Evolutionary conservation across 2,797 vertebrate genomes (phyloP).

Genomic region (Australoheros facetus): DNA sequence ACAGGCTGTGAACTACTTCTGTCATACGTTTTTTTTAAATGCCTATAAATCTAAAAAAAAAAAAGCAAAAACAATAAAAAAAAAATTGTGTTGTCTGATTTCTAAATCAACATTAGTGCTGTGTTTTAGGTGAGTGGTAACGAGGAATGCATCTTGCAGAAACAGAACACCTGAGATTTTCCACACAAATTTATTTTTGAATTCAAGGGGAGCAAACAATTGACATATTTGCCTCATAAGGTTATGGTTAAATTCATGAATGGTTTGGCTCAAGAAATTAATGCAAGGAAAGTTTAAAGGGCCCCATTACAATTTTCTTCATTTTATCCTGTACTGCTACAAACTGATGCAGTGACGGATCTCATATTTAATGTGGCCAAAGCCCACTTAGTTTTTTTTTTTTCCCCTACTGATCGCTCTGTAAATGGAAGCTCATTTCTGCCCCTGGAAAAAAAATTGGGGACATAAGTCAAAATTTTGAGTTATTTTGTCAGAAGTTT

Average conservation of each 20-base stretch:
- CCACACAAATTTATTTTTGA: constrained; percentile 43
- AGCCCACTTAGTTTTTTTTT: background rate
- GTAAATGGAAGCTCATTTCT: background rate
- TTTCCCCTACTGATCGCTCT: background rate
- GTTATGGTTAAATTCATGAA: constrained; percentile 63
- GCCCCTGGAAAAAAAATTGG: too few species aligned
- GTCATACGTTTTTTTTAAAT: constrained; percentile 54
- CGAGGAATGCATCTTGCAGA: background rate
- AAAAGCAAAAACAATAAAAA: constrained; percentile 55
- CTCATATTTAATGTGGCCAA: background rate
- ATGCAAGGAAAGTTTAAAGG: constrained; percentile 18
- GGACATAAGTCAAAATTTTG: background rate
- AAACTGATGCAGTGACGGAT: background rate
- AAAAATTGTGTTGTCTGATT: constrained; percentile 59
- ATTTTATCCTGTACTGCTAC: background rate
- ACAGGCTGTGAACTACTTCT: constrained; percentile 65
- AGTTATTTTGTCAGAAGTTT: background rate
- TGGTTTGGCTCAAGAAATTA: constrained; percentile 73
- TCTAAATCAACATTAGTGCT: background rate
- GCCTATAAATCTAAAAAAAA: constrained; percentile 36
- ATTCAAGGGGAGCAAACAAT: constrained; percentile 21
- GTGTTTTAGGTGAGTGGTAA: background rate
- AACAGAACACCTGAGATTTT: background rate
- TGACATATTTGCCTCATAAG: constrained; percentile 52
- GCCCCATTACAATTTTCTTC: background rate